phyloP scores from a whole-genome alignment of 2,888 invertebrate genomes.

The Teleogryllus oceanicus region DNA sequence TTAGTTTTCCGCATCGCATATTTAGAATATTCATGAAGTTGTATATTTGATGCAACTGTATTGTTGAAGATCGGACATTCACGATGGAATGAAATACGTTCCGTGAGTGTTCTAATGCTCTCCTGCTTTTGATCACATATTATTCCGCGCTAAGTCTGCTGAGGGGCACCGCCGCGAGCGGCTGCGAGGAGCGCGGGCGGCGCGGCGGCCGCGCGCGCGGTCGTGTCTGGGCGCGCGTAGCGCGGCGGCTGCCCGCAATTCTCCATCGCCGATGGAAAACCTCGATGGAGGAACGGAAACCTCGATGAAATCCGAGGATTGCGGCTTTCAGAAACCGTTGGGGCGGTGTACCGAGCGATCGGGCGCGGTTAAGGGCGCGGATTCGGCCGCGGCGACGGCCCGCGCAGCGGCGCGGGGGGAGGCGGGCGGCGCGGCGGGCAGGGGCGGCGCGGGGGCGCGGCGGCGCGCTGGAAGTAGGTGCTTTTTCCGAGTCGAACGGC shows the following conservation, averaged over 20 bases:
- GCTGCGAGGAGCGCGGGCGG: not conserved
- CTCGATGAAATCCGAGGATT: not conserved
- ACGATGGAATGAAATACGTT: no score
- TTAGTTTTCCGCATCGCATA: no score
- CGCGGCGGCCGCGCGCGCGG: not conserved
- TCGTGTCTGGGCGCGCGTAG: not conserved
- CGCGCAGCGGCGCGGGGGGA: not conserved
- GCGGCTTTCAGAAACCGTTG: not conserved
- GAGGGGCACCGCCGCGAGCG: no score
- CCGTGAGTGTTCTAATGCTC: no score
- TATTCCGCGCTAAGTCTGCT: no score
- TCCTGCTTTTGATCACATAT: no score
- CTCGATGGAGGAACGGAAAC: not conserved
- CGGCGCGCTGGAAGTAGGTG: not conserved
- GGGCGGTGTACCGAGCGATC: not conserved
- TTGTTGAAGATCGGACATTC: no score
- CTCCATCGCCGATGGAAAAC: not conserved
- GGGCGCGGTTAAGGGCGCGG: not conserved
- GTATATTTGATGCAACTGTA: no score
- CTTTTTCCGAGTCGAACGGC: constrained; percentile 18
- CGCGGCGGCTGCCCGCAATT: constrained; percentile 2
- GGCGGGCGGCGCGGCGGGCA: not conserved
- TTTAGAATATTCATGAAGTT: no score
- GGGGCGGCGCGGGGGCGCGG: not conserved
- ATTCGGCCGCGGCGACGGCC: not conserved